Evolutionary conservation across 2,113 vertebrate species (phyloP).

Genomic region (Morone chrysops): DNA sequence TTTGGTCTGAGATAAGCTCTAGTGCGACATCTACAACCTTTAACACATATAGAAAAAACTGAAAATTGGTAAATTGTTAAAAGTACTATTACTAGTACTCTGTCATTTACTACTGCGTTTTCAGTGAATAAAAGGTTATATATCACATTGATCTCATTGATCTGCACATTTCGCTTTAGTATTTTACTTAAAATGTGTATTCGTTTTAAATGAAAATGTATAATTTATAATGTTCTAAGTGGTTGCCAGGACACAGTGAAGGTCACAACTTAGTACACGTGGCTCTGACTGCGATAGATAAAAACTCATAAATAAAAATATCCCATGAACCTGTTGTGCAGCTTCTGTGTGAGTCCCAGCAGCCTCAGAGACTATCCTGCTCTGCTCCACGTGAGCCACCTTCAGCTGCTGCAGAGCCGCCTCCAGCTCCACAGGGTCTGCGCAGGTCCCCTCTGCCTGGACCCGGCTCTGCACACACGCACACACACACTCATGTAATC

Average conservation of each 20-base stretch:
- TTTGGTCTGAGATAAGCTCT: too few species aligned
- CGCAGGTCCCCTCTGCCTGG: conserved; percentile 80
- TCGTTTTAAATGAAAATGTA: not conserved
- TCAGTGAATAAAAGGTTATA: not conserved
- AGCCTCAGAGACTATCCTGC: conserved; percentile 3
- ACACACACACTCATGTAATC: conserved; percentile 10
- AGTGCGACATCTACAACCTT: too few species aligned
- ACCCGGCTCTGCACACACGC: conserved; percentile 66
- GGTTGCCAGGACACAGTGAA: not conserved
- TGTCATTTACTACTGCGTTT: not conserved
- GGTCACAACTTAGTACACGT: not conserved
- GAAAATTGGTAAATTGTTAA: not conserved
- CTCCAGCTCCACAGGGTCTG: conserved; percentile 81
- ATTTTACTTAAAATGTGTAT: not conserved
- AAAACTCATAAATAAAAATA: not conserved
- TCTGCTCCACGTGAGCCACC: conserved; percentile 43
- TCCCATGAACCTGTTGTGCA: conserved; percentile 12
- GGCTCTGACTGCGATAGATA: not conserved
- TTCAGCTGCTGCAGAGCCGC: conserved; percentile 68
- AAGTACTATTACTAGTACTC: not conserved
- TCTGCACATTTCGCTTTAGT: not conserved
- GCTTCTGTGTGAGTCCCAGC: conserved; percentile 3
- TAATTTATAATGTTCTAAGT: not conserved
- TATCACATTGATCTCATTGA: not conserved
- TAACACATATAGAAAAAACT: not conserved